Evolutionary conservation across 2,797 vertebrate genomes (phyloP).

Genomic region (Rhinoraja longicauda): DNA sequence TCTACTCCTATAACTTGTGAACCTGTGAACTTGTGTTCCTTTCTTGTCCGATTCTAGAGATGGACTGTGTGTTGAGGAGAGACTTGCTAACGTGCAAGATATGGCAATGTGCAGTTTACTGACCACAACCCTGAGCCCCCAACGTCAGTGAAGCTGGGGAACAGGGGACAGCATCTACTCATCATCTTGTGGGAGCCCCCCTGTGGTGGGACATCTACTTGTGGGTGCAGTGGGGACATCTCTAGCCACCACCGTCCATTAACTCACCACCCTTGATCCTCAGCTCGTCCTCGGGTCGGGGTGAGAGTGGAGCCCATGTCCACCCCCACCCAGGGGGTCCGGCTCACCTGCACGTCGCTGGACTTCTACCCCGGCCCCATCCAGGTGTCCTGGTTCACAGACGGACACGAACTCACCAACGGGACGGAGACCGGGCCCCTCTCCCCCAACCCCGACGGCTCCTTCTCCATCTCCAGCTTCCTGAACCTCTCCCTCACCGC

Average conservation of each 20-base stretch:
- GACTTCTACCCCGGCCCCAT: constrained; percentile 42
- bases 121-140: no score
- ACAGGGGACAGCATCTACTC: no score
- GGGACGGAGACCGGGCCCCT: constrained; percentile 19
- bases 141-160: no score
- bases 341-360: constrained; percentile 41
- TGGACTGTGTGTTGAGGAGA: no score
- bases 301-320: constrained; percentile 28
- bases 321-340: constrained; percentile 36
- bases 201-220: no score
- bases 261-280: constrained; percentile 25
- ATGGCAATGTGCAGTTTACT: no score
- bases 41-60: background rate
- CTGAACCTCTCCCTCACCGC: constrained; percentile 40
- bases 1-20: no score
- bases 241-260: background rate
- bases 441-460: constrained; percentile 38
- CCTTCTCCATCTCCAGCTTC: constrained; percentile 41
- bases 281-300: constrained; percentile 40
- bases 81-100: no score
- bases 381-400: constrained; percentile 39
- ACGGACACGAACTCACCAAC: constrained; percentile 41
- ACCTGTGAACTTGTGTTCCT: no score
- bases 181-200: no score
- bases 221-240: no score